Conservation (phyloP, 2,888 invertebrate species). For the Cheiracanthium punctorium region DNA sequence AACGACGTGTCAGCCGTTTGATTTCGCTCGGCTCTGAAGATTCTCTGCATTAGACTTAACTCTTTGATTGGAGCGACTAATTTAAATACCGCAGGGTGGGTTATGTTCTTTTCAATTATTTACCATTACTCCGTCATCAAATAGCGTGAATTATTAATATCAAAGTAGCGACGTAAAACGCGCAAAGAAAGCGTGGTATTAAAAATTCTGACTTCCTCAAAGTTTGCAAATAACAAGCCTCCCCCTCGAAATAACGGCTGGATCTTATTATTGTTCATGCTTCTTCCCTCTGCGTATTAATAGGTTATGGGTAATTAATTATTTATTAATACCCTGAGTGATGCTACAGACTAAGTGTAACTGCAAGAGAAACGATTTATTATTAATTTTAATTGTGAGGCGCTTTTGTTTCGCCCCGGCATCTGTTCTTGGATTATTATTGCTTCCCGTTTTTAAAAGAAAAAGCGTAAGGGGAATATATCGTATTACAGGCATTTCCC, state of each 20-base stretch:
- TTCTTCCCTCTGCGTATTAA: slow-evolving; percentile 54
- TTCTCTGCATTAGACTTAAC: neutral
- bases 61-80: slow-evolving; percentile 51
- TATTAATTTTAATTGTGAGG: slow-evolving; percentile 69
- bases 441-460: slow-evolving; percentile 31
- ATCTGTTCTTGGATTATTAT: slow-evolving; percentile 55
- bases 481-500: slow-evolving; percentile 64
- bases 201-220: slow-evolving; percentile 58
- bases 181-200: slow-evolving; percentile 57
- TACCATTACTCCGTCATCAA: slow-evolving; percentile 56
- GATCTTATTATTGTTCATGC: slow-evolving; percentile 18
- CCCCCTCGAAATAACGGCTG: slow-evolving; percentile 52
- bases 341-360: slow-evolving; percentile 53
- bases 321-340: slow-evolving; percentile 69
- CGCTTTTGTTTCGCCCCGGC: slow-evolving; percentile 52
- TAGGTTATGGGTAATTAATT: slow-evolving; percentile 69
- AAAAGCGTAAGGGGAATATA: slow-evolving; percentile 25
- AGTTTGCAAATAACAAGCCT: slow-evolving; percentile 61
- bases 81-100: slow-evolving; percentile 61
- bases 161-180: slow-evolving; percentile 19
- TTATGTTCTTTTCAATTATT: slow-evolving; percentile 54
- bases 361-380: slow-evolving; percentile 61
- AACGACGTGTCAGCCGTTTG: slow-evolving; percentile 4
- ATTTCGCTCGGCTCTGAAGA: neutral
- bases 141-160: slow-evolving; percentile 62